Percentiles rank a stretch among this genome's conserved stretches.
Conservation (phyloP, 2,113 vertebrate species). For the Mastomys coucha region DNA sequence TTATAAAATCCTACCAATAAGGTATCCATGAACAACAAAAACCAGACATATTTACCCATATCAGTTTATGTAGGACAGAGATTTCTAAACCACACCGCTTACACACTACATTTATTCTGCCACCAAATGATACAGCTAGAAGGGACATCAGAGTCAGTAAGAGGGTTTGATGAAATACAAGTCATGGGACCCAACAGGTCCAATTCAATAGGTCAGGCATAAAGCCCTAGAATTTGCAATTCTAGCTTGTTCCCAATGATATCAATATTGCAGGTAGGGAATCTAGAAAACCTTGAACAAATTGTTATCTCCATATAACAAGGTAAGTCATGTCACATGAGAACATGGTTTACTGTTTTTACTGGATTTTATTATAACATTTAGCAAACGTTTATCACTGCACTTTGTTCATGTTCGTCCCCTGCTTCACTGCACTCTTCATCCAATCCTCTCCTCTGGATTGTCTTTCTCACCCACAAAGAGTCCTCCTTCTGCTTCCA, state of each 20-base stretch:
- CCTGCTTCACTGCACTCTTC: background rate
- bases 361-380: background rate
- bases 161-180: background rate
- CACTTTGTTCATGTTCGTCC: background rate
- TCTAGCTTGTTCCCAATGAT: background rate
- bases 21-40: constrained; percentile 4
- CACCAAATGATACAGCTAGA: constrained; percentile 18
- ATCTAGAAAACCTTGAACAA: constrained; percentile 1
- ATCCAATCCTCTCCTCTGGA: background rate
- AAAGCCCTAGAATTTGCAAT: background rate
- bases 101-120: background rate
- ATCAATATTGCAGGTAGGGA: background rate
- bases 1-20: background rate
- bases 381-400: background rate
- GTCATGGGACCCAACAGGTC: background rate
- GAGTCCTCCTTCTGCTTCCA: background rate
- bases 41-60: background rate
- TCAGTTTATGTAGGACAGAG: background rate
- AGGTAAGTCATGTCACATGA: background rate
- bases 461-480: background rate
- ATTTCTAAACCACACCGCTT: background rate
- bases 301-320: background rate
- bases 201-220: background rate
- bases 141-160: background rate
- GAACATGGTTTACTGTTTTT: background rate